Evolutionary conservation across 2,888 invertebrate genomes (phyloP).

Genomic region (Linnaemya tessellans): DNA sequence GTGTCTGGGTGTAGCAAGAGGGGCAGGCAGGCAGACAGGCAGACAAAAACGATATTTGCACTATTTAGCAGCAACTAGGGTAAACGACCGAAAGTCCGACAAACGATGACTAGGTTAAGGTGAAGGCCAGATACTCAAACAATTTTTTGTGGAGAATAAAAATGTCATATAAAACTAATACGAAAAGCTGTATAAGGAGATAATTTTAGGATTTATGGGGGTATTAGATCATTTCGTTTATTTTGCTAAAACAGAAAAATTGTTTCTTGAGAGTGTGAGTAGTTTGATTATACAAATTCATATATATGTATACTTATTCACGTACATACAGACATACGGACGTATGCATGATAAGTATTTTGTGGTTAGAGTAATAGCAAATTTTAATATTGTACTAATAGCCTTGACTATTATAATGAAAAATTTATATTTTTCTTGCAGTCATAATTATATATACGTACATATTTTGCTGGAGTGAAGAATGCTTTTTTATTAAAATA

Average conservation of each 20-base stretch:
- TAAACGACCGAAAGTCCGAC: slow-evolving; percentile 84
- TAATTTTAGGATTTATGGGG: not conserved
- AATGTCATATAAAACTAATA: slow-evolving; percentile 25
- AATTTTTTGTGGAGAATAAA: slow-evolving; percentile 43
- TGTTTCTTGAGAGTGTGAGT: not conserved
- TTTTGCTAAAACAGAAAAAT: not conserved
- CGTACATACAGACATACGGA: not conserved
- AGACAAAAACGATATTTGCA: slow-evolving; percentile 28
- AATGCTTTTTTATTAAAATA: not conserved
- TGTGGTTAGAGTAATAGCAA: not conserved
- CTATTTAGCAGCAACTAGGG: slow-evolving; percentile 75
- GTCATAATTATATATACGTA: not conserved
- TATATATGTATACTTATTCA: not conserved
- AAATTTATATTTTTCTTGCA: not conserved
- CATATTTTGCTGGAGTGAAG: not conserved
- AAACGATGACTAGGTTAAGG: slow-evolving; percentile 84
- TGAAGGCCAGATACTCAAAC: slow-evolving; percentile 82
- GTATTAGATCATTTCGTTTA: slow-evolving; percentile 21
- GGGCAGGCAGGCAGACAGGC: slow-evolving; percentile 4
- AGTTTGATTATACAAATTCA: not conserved
- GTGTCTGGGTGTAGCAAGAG: slow-evolving; percentile 2
- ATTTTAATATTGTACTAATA: not conserved
- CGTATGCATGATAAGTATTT: not conserved
- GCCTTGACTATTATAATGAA: not conserved
- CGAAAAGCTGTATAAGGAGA: slow-evolving; percentile 7